Base-by-base conservation (phyloP, 2,888 invertebrate genomes). In the Hydroisotoma schaefferi region DNA sequence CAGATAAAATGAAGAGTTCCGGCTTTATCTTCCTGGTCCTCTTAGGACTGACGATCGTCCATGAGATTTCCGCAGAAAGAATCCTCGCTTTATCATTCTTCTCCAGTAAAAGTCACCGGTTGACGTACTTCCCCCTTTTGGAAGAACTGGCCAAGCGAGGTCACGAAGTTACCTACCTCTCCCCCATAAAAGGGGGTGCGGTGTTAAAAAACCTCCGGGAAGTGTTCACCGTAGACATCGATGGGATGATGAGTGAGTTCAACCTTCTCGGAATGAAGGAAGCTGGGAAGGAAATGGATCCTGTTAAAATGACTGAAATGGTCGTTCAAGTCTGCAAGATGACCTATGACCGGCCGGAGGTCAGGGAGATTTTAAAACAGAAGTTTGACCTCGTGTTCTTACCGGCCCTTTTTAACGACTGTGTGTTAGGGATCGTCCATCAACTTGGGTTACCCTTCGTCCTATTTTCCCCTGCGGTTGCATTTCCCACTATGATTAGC, bases 101-200 rank as follows among this genome's bases (percentile, higher is more conserved):
- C 69, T 77, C 79, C 2, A 77, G 79, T 1, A 78, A 75, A 59
- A 81, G 81, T 15, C 81, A 82, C 70, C 75, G 77, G 60, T 78
- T 80, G 59, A 73, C 78, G 74, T 73, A 80, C 27, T 77, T 77
- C 62, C 77, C 79, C 0, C 76, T 82, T 33, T 79, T 80, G 3
- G 66, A 80, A 47, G 80, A 80, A 63, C 73, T 82, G 40, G 81
- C 81, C 3, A 73, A 74, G 18, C 76, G 79, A 52, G 81, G 81
- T 0, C 82, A 82, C 68, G 80, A 81, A 70, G 80, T 82, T 1
- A 81, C 81, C 1, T 78, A 81, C 1, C 78, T 82, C 20, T 78
- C 80, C 3, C 77, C 78, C 1, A 67, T 77, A 55, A 76, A 71
- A 53, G 77, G 78, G 51, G 71, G 74, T 0, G 74, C 76, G 15